A percentile compares a stretch with the other conserved stretches of the same genome.
Conservation (phyloP, 2,113 vertebrate genomes). For the Mungos mungo region DNA sequence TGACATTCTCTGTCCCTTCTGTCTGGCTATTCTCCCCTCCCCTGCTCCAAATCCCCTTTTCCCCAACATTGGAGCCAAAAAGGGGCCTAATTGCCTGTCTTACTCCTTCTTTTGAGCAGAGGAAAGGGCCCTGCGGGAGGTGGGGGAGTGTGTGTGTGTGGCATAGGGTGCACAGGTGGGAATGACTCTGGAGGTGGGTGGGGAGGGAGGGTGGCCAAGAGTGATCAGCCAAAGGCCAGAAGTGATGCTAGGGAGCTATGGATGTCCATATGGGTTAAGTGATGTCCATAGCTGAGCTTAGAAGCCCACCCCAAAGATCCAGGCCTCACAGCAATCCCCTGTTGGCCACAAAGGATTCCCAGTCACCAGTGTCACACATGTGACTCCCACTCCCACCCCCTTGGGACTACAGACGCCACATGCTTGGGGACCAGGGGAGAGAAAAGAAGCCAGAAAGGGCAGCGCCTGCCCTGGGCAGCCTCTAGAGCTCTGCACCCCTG, state of each 20-base stretch:
- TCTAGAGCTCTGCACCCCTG: not conserved
- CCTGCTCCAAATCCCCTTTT: not conserved
- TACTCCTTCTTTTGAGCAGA: constrained; percentile 74
- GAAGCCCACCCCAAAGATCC: not conserved
- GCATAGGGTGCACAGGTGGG: no score
- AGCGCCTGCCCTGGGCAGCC: not conserved
- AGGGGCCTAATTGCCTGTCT: constrained; percentile 62
- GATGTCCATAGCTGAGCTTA: not conserved
- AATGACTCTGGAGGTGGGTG: no score
- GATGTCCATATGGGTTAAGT: no score
- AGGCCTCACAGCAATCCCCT: not conserved
- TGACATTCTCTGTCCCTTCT: not conserved
- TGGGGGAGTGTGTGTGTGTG: no score
- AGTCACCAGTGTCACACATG: not conserved
- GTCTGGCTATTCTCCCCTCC: not conserved
- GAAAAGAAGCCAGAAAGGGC: not conserved
- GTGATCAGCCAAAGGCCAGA: not conserved
- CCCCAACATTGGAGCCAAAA: constrained; percentile 69
- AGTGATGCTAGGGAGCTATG: not conserved
- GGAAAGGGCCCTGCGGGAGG: no score
- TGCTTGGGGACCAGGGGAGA: not conserved
- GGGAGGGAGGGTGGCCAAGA: not conserved
- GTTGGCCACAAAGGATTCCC: not conserved
- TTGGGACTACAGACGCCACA: not conserved
- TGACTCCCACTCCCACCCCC: not conserved